Percentiles rank a stretch among this genome's conserved stretches.
These are phyloP conservation scores for Plutella xylostella DNA, from an alignment of 2,888 invertebrate genomes.

Conservation along the genomic window DNA sequence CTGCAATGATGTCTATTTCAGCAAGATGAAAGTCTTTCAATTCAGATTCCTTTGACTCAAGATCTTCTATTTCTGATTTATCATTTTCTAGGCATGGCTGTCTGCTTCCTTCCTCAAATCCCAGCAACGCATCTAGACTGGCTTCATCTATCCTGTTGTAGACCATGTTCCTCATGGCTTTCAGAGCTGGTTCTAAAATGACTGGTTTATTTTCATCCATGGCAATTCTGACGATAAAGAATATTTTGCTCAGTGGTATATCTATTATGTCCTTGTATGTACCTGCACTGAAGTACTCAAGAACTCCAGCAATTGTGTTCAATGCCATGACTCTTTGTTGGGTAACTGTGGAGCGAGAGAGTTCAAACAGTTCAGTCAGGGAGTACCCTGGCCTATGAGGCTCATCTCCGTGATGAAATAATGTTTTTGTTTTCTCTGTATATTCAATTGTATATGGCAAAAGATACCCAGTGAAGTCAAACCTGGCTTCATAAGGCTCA, in stretches of 20 bases:
- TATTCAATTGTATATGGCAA: conserved; percentile 76
- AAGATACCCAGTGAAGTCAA: conserved; percentile 85
- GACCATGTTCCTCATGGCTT: conserved; percentile 80
- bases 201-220: conserved; percentile 85
- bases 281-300: conserved; percentile 79
- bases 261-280: conserved; percentile 81
- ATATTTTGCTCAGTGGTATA: conserved; percentile 79
- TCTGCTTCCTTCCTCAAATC: conserved; percentile 72
- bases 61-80: conserved; percentile 63
- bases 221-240: conserved; percentile 85
- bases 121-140: conserved; percentile 76
- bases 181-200: conserved; percentile 80
- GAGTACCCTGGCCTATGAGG: conserved; percentile 92
- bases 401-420: conserved; percentile 95
- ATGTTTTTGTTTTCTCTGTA: conserved; percentile 64
- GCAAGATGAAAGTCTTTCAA: conserved; percentile 89
- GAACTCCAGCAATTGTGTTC: conserved; percentile 81
- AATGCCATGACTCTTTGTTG: conserved; percentile 89
- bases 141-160: conserved; percentile 84
- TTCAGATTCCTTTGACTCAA: conserved; percentile 68
- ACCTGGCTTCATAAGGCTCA: conserved; percentile 81
- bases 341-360: conserved; percentile 80
- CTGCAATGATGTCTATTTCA: conserved; percentile 83
- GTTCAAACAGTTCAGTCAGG: conserved; percentile 85
- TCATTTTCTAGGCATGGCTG: conserved; percentile 72